Evolutionary conservation across 2,888 invertebrate species (phyloP).

Genomic region (Ornithoptera alexandrae): DNA sequence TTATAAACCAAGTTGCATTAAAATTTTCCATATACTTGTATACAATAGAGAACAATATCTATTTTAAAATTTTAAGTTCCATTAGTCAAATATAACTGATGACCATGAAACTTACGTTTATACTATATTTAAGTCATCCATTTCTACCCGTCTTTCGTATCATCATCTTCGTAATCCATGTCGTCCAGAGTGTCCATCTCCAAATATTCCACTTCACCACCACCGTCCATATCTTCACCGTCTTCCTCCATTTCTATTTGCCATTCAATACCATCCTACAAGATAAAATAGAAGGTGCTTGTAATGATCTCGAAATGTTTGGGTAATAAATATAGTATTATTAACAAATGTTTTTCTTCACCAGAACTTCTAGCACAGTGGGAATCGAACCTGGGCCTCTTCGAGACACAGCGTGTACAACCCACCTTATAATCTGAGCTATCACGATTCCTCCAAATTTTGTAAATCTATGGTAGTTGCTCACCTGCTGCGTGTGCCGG

Average conservation of each 20-base stretch:
- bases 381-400: no score
- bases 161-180: slow-evolving; percentile 31
- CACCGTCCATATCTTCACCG: slow-evolving; percentile 26
- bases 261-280: slow-evolving; percentile 34
- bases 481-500: slow-evolving; percentile 34
- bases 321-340: no score
- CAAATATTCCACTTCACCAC: slow-evolving; percentile 56
- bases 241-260: slow-evolving; percentile 33
- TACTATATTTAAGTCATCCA: not conserved
- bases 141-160: not conserved
- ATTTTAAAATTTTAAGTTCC: no score
- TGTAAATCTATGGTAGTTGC: not conserved
- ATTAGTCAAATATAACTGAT: no score
- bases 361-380: no score
- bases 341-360: no score
- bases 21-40: no score
- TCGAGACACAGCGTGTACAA: no score
- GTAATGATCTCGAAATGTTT: no score
- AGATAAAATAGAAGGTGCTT: not conserved
- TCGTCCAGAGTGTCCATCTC: slow-evolving; percentile 67
- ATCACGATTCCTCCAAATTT: not conserved
- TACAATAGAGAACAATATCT: no score
- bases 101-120: not conserved
- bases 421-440: no score
- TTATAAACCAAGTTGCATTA: no score